Evolutionary conservation across 2,888 invertebrate species (phyloP).

Genomic region (Drepanosiphum platanoidis): DNA sequence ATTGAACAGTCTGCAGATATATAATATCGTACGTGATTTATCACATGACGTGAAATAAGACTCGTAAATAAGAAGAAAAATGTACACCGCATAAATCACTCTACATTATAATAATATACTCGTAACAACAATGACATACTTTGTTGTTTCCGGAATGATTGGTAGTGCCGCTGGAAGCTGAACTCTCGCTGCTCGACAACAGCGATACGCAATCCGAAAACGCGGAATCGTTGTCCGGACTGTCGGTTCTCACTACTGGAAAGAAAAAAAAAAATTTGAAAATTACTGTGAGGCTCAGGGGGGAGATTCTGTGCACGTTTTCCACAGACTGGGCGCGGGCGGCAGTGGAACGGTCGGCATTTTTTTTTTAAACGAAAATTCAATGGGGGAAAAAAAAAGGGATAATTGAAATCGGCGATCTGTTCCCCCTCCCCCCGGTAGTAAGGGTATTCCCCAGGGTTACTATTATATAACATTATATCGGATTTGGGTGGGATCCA

Average conservation of each 20-base stretch:
- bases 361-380: too few species aligned
- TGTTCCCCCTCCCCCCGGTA: not conserved
- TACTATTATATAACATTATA: not conserved
- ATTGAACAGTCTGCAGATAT: not conserved
- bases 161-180: slow-evolving; percentile 87
- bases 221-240: slow-evolving; percentile 97
- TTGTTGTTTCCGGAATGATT: slow-evolving; percentile 66
- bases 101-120: not conserved
- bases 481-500: slow-evolving; percentile 34
- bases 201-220: slow-evolving; percentile 97
- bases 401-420: slow-evolving; percentile 8
- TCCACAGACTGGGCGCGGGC: too few species aligned
- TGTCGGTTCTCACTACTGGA: slow-evolving; percentile 79
- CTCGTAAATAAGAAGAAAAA: not conserved
- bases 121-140: slow-evolving; percentile 23
- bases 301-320: too few species aligned
- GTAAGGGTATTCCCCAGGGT: not conserved
- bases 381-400: not conserved
- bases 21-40: not conserved
- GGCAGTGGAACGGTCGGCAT: too few species aligned
- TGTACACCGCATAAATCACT: not conserved
- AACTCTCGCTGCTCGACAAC: slow-evolving; percentile 86
- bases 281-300: too few species aligned
- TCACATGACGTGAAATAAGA: not conserved
- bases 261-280: not conserved